phyloP scores from a whole-genome alignment of 2,888 invertebrate species.

The Sicus ferrugineus region DNA sequence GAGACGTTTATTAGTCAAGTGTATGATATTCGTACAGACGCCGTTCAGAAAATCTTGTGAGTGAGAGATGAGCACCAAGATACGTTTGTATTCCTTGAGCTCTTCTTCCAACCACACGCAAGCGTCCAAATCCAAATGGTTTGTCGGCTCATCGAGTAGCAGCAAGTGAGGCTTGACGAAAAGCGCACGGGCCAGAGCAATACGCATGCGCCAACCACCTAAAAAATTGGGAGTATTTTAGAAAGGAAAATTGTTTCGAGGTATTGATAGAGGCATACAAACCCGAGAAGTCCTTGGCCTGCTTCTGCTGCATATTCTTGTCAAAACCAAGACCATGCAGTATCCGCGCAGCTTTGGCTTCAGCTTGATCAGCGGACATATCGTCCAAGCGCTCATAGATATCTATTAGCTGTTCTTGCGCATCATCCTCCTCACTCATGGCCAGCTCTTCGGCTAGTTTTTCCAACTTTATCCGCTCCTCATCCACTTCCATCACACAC shows the following conservation, averaged over 20 bases:
- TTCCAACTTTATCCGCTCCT: slow-evolving; percentile 90
- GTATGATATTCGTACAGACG: slow-evolving; percentile 95
- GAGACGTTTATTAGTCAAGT: slow-evolving; percentile 90
- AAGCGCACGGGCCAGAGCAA: slow-evolving; percentile 93
- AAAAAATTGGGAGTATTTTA: not conserved
- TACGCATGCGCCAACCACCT: slow-evolving; percentile 99
- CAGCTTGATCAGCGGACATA: slow-evolving; percentile 94
- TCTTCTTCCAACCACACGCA: slow-evolving; percentile 99
- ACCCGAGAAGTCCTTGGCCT: slow-evolving; percentile 84
- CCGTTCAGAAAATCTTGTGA: slow-evolving; percentile 99
- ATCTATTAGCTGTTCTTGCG: slow-evolving; percentile 96
- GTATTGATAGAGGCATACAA: not conserved
- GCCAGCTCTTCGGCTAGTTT: slow-evolving; percentile 90
- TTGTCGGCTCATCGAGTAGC: slow-evolving; percentile 97
- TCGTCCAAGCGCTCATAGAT: slow-evolving; percentile 98
- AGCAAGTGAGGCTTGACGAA: slow-evolving; percentile 97
- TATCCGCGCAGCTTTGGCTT: slow-evolving; percentile 92
- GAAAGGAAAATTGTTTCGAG: not conserved
- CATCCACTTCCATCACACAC: slow-evolving; percentile 98
- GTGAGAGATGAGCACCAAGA: slow-evolving; percentile 96
- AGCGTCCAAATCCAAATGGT: slow-evolving; percentile 98
- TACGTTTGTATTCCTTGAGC: slow-evolving; percentile 94
- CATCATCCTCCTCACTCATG: slow-evolving; percentile 86
- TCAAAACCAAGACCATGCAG: slow-evolving; percentile 96
- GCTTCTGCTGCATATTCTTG: slow-evolving; percentile 82